Conservation (phyloP, 2,888 invertebrate species). For the Steinernema carpocapsae region DNA sequence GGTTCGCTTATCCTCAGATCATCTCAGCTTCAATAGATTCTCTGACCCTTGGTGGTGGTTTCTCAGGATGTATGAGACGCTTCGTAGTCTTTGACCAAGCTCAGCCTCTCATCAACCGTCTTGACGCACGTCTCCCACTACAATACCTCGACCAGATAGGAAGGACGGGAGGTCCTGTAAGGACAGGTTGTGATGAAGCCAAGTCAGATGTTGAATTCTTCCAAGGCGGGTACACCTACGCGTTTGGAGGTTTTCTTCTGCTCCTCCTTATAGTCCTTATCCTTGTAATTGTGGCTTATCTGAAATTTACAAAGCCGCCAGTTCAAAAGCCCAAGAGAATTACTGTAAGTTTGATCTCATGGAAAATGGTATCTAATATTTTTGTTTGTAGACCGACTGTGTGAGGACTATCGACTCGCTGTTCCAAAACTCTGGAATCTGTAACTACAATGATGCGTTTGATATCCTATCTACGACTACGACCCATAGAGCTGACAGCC, state of each 20-base stretch:
- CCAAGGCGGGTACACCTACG: slow-evolving; percentile 1
- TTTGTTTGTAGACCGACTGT: slow-evolving; percentile 12
- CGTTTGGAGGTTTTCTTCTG: neutral
- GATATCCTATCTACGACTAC: slow-evolving; percentile 30
- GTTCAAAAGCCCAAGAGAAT: slow-evolving; percentile 6
- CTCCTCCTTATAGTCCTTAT: neutral
- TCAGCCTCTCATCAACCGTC: slow-evolving; percentile 33
- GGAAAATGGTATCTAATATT: too few species aligned
- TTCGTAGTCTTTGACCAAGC: slow-evolving; percentile 34
- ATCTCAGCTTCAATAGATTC: slow-evolving; percentile 26
- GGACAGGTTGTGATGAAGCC: neutral
- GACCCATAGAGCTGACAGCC: slow-evolving; percentile 21
- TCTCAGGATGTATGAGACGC: slow-evolving; percentile 33
- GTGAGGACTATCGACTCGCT: slow-evolving; percentile 24
- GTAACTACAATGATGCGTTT: slow-evolving; percentile 25
- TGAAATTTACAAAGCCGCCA: neutral
- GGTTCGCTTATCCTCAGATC: slow-evolving; percentile 34
- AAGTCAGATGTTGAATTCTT: slow-evolving; percentile 1
- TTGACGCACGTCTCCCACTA: slow-evolving; percentile 23
- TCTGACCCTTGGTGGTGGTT: slow-evolving; percentile 31
- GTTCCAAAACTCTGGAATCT: neutral
- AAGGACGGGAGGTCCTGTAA: neutral
- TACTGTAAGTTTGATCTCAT: neutral
- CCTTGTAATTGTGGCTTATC: neutral
- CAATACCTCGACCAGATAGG: slow-evolving; percentile 18